Evolutionary conservation across 2,797 vertebrate genomes (phyloP), one percentile per base, ranked within the genome.

Genomic region (Semaprochilodus insignis): DNA sequence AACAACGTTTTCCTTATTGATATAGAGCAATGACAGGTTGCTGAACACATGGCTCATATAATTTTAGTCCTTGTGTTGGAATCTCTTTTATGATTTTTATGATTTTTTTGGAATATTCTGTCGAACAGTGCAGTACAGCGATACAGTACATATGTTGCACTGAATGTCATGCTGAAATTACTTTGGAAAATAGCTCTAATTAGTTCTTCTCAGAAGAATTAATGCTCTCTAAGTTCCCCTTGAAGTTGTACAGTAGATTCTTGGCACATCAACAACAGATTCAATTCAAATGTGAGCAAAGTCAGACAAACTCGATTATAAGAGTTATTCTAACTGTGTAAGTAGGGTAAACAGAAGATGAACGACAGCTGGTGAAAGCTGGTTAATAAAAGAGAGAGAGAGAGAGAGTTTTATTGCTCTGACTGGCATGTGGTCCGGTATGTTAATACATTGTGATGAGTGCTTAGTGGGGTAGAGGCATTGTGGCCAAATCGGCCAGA

Each of bases 391-490:
- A 10, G 6, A 60, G 59, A 66, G 77, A 48, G 70, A 31, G 16
- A 23, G 67, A 70, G 48, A 81, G 74, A 81, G 23, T 54, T 65
- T 8, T 34, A 31, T 15, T 27, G 3, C 78, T 81, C 59, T 54
- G 71, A 81, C 52, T 57, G 70, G 81, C 69, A 31, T 51, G 1
- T 19, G 31, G 62, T n/a, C 66, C 62, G 16, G 21, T 48, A 54
- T 74, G 17, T 62, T 74, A 78, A 71, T 70, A 27, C 16, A 62
- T 27, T 74, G 36, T 74, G 71, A 59, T 72, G 48, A 54, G 23
- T 36, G 15, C 25, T 34, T 27, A 17, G 16, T 11, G 70, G 8
- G 31, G 31, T 31, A 40, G 40, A 40, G 1, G 5, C 40, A 40
- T 40, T 31, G 31, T 31, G 31, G 31, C 31, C 40, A 40, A 6